A percentile compares a stretch with the other conserved stretches of the same genome.
Evolutionary conservation across 2,113 vertebrate species (phyloP).

Genomic region (Taxidea taxus): DNA sequence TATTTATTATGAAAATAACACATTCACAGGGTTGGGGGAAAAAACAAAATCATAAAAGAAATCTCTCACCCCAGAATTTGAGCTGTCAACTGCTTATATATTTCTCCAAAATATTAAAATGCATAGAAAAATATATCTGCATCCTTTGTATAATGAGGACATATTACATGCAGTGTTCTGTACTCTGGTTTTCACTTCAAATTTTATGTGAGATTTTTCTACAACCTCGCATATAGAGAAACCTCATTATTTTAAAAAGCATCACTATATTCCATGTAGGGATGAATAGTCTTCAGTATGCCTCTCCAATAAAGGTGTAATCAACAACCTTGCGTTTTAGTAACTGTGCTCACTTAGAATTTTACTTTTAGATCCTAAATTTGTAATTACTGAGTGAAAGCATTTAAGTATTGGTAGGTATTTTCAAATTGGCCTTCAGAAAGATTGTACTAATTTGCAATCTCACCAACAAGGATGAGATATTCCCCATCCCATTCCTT

Average conservation of each 20-base stretch:
- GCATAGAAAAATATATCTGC: not conserved
- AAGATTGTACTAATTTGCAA: not conserved
- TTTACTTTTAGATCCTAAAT: not conserved
- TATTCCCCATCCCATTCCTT: not conserved
- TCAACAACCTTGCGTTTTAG: not conserved
- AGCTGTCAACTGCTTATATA: not conserved
- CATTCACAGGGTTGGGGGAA: not conserved
- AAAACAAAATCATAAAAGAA: constrained; percentile 12
- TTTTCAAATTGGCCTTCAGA: constrained; percentile 16
- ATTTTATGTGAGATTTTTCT: not conserved
- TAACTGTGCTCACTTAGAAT: not conserved
- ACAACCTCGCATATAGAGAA: not conserved
- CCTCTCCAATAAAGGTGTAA: not conserved
- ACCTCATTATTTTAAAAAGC: not conserved
- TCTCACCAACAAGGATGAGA: not conserved
- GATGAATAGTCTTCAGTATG: not conserved
- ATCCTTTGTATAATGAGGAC: not conserved
- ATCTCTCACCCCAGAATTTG: not conserved
- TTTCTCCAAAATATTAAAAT: not conserved
- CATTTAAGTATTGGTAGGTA: not conserved
- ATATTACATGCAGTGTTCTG: not conserved
- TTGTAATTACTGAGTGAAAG: not conserved
- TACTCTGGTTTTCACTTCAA: not conserved
- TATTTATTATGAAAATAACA: constrained; percentile 56
- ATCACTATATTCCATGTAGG: not conserved